Evolutionary conservation across 1,140 invertebrate genomes (phyloP).

Genomic region (Micrasema minimum): DNA sequence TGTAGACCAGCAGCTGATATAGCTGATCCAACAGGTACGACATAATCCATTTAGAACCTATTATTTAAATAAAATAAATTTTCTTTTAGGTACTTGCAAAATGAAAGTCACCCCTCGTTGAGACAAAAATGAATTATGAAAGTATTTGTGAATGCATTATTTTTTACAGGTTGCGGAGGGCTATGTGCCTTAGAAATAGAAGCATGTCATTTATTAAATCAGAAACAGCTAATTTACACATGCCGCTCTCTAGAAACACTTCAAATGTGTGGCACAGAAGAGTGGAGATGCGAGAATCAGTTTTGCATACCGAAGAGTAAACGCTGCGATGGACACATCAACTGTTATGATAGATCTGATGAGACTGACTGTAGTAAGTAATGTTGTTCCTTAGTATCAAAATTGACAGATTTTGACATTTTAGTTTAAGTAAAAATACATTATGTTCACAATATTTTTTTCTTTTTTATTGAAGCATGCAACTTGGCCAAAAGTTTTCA

Average conservation of each 20-base stretch:
- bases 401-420: too few relatives aligned
- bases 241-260: constrained; percentile 62
- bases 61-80: too few relatives aligned
- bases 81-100: too few relatives aligned
- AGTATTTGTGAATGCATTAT: background rate
- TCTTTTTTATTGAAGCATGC: constrained; percentile 67
- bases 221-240: constrained; percentile 62
- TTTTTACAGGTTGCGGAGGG: constrained; percentile 73
- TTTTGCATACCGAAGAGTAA: constrained; percentile 75
- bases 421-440: constrained; percentile 50
- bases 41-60: too few relatives aligned
- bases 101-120: too few relatives aligned
- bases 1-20: constrained; percentile 71
- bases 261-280: constrained; percentile 67
- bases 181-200: constrained; percentile 76
- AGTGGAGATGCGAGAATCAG: constrained; percentile 78
- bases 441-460: background rate
- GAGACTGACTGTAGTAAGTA: constrained; percentile 80
- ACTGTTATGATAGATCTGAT: constrained; percentile 85
- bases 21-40: constrained; percentile 72
- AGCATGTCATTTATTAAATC: constrained; percentile 76
- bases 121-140: too few relatives aligned
- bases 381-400: too few relatives aligned
- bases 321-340: constrained; percentile 79
- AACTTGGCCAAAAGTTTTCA: constrained; percentile 77